Evolutionary conservation across 2,113 vertebrate species (phyloP).

Genomic region (Scalopus aquaticus): DNA sequence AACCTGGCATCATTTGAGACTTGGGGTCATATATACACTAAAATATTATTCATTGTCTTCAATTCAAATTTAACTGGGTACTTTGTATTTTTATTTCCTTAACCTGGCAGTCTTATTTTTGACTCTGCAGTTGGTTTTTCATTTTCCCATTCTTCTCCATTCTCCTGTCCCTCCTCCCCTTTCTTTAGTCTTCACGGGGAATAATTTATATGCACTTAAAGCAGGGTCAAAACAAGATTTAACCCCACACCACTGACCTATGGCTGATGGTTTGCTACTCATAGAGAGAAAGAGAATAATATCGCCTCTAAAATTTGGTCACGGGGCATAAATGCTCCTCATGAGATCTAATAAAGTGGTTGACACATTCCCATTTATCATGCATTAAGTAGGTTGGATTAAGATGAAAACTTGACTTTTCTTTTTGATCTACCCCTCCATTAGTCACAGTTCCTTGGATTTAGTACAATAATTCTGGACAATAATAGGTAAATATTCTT

Average conservation of each 20-base stretch:
- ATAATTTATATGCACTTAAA: background rate
- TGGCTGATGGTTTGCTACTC: background rate
- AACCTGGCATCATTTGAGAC: background rate
- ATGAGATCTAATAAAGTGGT: background rate
- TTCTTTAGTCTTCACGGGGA: background rate
- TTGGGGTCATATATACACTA: background rate
- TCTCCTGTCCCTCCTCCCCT: background rate
- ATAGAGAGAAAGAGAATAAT: background rate
- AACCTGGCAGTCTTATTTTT: slow-evolving; percentile 9
- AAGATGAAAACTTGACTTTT: background rate
- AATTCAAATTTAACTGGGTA: background rate
- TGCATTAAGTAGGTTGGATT: background rate
- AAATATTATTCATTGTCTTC: slow-evolving; percentile 20
- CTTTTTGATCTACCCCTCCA: background rate
- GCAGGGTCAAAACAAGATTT: background rate
- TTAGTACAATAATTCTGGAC: background rate
- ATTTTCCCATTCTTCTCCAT: background rate
- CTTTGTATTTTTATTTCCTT: background rate
- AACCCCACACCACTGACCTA: background rate
- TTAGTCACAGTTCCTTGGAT: background rate
- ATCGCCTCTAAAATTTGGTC: background rate
- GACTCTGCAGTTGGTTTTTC: background rate
- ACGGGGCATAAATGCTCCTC: background rate
- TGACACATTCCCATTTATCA: background rate
- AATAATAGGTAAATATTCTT: background rate